phyloP scores from a whole-genome alignment of 2,888 invertebrate genomes.

The Elysia crispata region DNA sequence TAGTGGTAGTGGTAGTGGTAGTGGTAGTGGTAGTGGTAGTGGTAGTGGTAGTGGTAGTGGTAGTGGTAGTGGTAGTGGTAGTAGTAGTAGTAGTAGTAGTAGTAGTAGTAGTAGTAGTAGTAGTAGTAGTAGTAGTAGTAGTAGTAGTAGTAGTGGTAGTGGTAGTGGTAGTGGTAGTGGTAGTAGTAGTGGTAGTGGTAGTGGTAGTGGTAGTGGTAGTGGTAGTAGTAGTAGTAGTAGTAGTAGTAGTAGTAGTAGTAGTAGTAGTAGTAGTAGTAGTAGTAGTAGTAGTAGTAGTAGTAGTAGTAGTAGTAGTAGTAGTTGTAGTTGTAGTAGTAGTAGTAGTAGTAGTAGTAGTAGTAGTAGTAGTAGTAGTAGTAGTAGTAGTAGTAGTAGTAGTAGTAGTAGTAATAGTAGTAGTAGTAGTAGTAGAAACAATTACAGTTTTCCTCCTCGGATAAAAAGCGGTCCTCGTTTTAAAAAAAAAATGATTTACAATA shows the following conservation, averaged over 20 bases:
- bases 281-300: slow-evolving; percentile 41
- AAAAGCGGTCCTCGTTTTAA: no score
- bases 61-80: neutral
- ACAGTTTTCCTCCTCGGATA: no score
- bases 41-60: neutral
- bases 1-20: neutral
- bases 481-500: no score
- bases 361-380: slow-evolving; percentile 5
- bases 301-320: slow-evolving; percentile 42
- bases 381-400: slow-evolving; percentile 9
- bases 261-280: slow-evolving; percentile 37
- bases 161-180: slow-evolving; percentile 30
- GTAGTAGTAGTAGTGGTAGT: slow-evolving; percentile 4
- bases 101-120: neutral
- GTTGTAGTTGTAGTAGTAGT: slow-evolving; percentile 22
- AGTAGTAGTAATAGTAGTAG: slow-evolving; percentile 3
- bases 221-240: neutral
- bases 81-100: neutral
- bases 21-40: neutral
- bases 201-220: slow-evolving; percentile 18
- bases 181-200: slow-evolving; percentile 37
- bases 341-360: slow-evolving; percentile 35
- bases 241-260: slow-evolving; percentile 30
- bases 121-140: neutral
- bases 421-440: no score